Evolutionary conservation across 1,140 invertebrate genomes (phyloP).

Genomic region (Spodoptera litura): DNA sequence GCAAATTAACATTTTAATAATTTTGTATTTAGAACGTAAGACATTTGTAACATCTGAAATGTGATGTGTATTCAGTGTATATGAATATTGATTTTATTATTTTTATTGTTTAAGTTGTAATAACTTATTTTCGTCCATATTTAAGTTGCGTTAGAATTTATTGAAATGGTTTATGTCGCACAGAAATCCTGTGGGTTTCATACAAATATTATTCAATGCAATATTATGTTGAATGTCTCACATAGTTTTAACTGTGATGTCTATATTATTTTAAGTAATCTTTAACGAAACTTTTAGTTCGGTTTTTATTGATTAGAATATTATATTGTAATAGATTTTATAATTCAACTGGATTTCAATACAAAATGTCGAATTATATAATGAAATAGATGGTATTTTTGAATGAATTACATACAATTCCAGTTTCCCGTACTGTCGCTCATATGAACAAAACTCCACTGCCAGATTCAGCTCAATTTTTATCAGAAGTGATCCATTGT

Average conservation of each 20-base stretch:
- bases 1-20: conserved; percentile 42
- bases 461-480: conserved; percentile 45
- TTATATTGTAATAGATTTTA: neutral
- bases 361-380: too few species aligned
- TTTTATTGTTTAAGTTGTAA: conserved; percentile 49
- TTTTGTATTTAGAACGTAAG: conserved; percentile 51
- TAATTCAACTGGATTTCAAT: neutral
- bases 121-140: conserved; percentile 51
- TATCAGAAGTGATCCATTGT: conserved; percentile 33
- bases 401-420: too few species aligned
- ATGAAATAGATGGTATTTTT: too few species aligned
- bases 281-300: conserved; percentile 3
- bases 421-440: neutral
- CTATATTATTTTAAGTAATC: conserved; percentile 28
- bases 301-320: neutral
- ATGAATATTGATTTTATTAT: conserved; percentile 45
- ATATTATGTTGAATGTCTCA: conserved; percentile 23
- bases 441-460: conserved; percentile 41
- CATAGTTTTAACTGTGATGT: conserved; percentile 41
- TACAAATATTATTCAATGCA: conserved; percentile 36
- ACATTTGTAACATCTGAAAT: conserved; percentile 39
- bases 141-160: conserved; percentile 43
- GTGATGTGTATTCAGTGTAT: conserved; percentile 47
- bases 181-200: conserved; percentile 30
- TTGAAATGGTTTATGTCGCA: conserved; percentile 8